These are phyloP conservation scores for Sipha maydis DNA, from an alignment of 2,888 invertebrate species.

Conservation along the genomic window DNA sequence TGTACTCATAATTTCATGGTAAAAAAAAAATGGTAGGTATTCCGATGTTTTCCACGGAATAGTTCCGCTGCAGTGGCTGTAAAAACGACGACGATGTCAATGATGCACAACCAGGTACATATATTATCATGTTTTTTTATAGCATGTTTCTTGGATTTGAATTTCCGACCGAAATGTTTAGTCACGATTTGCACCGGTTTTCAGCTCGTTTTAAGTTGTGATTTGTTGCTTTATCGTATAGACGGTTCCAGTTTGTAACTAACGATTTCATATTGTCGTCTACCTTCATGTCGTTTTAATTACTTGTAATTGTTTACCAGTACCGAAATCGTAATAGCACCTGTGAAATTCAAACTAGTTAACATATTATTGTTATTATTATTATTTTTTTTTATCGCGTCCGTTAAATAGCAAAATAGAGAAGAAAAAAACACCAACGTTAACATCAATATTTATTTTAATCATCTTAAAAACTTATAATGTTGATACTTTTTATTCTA, in stretches of 20 bases:
- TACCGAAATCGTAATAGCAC: not conserved
- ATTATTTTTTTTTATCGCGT: not conserved
- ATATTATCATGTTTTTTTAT: constrained; percentile 9
- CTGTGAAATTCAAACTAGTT: constrained; percentile 10
- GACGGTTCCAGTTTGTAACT: not conserved
- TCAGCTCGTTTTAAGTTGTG: not conserved
- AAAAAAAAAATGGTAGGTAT: not conserved
- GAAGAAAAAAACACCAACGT: not conserved
- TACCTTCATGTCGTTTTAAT: not conserved
- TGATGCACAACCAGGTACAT: not conserved
- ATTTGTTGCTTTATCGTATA: not conserved
- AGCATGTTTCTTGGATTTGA: not conserved
- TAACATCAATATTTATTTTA: not conserved
- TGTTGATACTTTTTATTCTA: constrained; percentile 13
- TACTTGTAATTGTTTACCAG: not conserved
- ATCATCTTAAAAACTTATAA: not conserved
- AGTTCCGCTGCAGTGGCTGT: not conserved
- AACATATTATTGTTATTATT: not conserved
- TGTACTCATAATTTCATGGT: constrained; percentile 42
- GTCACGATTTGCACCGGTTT: constrained; percentile 8
- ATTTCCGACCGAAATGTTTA: not conserved
- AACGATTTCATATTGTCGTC: not conserved
- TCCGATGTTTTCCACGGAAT: not conserved
- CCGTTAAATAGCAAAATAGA: not conserved
- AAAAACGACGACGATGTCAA: not conserved